These are phyloP conservation scores for Ibycter americanus DNA, from an alignment of 2,797 vertebrate species.

Conservation along the genomic window DNA sequence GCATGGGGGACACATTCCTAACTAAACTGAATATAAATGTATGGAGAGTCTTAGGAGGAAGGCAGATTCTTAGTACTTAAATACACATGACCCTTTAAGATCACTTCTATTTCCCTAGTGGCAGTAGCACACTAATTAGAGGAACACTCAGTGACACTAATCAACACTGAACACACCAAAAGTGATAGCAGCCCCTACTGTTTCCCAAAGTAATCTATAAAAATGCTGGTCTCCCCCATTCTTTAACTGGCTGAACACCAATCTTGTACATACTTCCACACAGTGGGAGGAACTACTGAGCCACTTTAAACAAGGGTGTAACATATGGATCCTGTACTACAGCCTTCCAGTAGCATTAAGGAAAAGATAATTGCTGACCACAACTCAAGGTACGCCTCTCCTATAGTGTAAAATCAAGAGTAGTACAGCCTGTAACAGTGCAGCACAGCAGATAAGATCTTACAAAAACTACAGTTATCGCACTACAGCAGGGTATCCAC, in stretches of 20 bases:
- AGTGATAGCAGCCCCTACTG: not conserved
- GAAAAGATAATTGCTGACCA: not conserved
- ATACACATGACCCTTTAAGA: not conserved
- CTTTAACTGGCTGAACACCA: not conserved
- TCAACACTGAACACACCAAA: not conserved
- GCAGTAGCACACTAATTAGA: not conserved
- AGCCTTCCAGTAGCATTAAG: not conserved
- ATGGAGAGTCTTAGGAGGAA: not conserved
- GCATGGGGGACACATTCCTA: not conserved
- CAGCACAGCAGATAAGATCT: not conserved
- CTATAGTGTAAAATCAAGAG: not conserved
- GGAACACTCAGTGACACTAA: not conserved
- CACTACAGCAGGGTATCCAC: not conserved
- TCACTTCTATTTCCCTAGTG: not conserved
- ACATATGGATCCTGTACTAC: not conserved
- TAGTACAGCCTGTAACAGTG: not conserved
- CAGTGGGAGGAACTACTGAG: not conserved
- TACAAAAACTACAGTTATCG: not conserved
- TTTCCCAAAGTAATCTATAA: not conserved
- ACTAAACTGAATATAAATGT: not conserved
- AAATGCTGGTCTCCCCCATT: not conserved
- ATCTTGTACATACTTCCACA: not conserved
- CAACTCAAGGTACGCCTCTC: not conserved
- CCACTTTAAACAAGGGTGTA: not conserved
- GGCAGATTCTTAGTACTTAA: not conserved